A percentile compares a stretch with the other conserved stretches of the same genome.
Evolutionary conservation across 2,797 vertebrate species (phyloP).

Genomic region (Spatula versicolor): DNA sequence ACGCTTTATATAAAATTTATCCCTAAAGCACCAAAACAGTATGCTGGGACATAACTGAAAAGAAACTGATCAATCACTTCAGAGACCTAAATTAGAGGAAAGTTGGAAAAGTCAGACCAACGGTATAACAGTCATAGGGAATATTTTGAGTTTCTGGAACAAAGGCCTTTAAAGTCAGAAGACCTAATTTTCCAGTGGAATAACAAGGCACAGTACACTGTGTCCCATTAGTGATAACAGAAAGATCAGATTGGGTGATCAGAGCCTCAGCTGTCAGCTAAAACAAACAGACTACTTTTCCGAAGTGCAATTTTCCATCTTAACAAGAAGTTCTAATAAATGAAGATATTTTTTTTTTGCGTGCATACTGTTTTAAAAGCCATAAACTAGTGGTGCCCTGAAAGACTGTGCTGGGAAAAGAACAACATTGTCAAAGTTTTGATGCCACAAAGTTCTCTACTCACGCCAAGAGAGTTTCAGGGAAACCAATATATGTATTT

Average conservation of each 20-base stretch:
- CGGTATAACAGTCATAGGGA: not conserved
- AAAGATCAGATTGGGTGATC: not conserved
- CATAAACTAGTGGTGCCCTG: not conserved
- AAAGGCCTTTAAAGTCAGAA: not conserved
- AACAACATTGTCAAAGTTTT: constrained; percentile 1
- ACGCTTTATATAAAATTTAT: not conserved
- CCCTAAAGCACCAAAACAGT: not conserved
- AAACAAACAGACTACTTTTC: not conserved
- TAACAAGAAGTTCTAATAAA: not conserved
- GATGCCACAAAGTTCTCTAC: not conserved
- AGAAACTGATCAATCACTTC: not conserved
- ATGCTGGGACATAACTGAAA: not conserved
- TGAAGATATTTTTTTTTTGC: not conserved
- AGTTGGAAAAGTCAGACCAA: not conserved
- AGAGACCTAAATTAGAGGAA: not conserved
- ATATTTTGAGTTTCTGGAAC: not conserved
- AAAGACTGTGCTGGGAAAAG: constrained; percentile 29
- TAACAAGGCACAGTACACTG: not conserved
- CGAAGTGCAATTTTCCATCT: not conserved
- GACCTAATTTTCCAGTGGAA: not conserved
- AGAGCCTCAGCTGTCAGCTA: not conserved
- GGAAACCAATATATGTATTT: constrained; percentile 23
- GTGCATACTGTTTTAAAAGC: not conserved
- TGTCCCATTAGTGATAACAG: not conserved
- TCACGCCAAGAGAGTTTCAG: constrained; percentile 25